Evolutionary conservation across 1,140 invertebrate species (phyloP), one percentile per base, ranked within the genome.

Genomic region (Bombus haemorrhoidalis): DNA sequence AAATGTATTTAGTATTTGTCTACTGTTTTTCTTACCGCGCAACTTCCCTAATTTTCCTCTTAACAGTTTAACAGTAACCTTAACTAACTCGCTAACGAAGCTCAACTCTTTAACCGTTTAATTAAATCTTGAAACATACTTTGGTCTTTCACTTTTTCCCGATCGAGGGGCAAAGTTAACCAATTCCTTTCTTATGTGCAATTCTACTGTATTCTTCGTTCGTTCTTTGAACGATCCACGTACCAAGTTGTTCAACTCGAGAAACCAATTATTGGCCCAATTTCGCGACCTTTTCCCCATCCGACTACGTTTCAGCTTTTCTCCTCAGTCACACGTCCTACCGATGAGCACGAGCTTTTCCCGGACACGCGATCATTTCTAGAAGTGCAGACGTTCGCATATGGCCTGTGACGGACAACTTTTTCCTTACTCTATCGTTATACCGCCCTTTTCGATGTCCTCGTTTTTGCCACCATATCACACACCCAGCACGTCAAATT

Each of bases 311-410:
- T 34, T 37, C 41, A 5, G 22, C 34, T 32, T 78, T 41, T 34
- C 47, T 83, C 69, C 41, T 34, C 3, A 15, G 18, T 25, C 32
- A 34, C 53, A 22, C n/a, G 37, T 62, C 15, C 59, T 0, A 25
- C 2, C 15, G 25, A 57, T 34, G 25, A 47, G 59, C 62, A 66
- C 43, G 80, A 81, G 59, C 72, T 86, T 86, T 74, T 81, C 62
- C 59, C 43, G 6, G 39, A 15, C 39, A 82, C 59, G 15, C 41
- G 41, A 69, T 77, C 82, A 22, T 83, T 66, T 37, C 22, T 47
- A 83, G 47, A 83, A 78, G 74, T 69, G 82, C 82, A 78, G 13
- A 83, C 74, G 82, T 83, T 25, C 82, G 82, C 82, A 59, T 43
- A 69, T 32, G 74, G 47, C 18, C 10, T 13, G 47, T 83, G 82